Evolutionary conservation across 2,113 vertebrate species (phyloP).

Genomic region (Catharus minimus): DNA sequence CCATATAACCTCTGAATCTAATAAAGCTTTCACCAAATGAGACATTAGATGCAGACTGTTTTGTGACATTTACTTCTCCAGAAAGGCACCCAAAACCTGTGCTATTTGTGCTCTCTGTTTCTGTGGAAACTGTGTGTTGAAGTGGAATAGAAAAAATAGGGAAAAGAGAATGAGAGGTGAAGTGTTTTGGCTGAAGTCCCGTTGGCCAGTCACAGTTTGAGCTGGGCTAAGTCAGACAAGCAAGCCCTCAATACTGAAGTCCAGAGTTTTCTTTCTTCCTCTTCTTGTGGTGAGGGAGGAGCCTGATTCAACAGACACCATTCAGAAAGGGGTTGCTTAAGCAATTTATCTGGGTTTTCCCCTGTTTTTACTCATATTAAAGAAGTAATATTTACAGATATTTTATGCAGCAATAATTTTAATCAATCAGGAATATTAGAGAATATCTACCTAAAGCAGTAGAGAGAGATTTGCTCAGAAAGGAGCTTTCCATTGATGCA

Average conservation of each 20-base stretch:
- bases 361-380: not conserved
- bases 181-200: not conserved
- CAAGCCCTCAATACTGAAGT: not conserved
- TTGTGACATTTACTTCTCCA: not conserved
- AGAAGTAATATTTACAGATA: not conserved
- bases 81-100: not conserved
- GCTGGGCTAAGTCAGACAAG: not conserved
- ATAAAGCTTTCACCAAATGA: not conserved
- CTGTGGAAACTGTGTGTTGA: constrained; percentile 47
- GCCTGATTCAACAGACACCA: not conserved
- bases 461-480: not conserved
- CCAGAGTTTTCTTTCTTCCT: not conserved
- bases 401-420: not conserved
- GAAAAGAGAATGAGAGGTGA: not conserved
- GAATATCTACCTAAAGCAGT: not conserved
- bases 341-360: not conserved
- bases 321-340: not conserved
- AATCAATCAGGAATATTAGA: not conserved
- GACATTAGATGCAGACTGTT: not conserved
- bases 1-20: not conserved
- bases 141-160: not conserved
- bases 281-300: not conserved
- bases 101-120: constrained; percentile 13
- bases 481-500: not conserved
- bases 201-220: not conserved